Conservation (phyloP, 2,113 vertebrate species). For the Onychostoma macrolepis region DNA sequence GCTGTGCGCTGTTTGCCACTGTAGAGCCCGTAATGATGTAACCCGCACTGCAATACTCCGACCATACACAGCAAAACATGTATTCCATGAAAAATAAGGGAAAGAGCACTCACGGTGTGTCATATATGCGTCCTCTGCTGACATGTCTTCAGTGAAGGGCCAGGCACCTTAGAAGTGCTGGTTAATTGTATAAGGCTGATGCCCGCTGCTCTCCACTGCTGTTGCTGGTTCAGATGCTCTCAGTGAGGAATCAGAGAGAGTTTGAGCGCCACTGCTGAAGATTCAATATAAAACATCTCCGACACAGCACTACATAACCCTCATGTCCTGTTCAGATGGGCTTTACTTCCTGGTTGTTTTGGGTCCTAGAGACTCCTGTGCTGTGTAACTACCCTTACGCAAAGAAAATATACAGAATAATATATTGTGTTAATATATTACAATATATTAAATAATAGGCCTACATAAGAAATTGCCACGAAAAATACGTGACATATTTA, state of each 20-base stretch:
- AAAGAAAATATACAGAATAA: neutral
- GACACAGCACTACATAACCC: neutral
- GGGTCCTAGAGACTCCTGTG: neutral
- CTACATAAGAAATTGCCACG: no score
- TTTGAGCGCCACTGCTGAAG: slow-evolving; percentile 37
- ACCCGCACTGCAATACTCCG: slow-evolving; percentile 4
- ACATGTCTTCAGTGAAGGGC: slow-evolving; percentile 64
- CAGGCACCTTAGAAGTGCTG: slow-evolving; percentile 53
- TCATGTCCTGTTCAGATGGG: slow-evolving; percentile 2
- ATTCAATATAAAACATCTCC: neutral
- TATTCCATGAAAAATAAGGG: neutral
- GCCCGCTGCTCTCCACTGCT: slow-evolving; percentile 47
- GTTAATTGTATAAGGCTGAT: slow-evolving; percentile 19
- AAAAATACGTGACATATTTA: no score
- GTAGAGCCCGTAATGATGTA: slow-evolving; percentile 42
- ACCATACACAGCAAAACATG: slow-evolving; percentile 16
- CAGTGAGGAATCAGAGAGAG: slow-evolving; percentile 60
- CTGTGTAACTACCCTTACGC: neutral
- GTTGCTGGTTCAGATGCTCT: slow-evolving; percentile 58
- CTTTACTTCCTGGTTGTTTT: slow-evolving; percentile 21
- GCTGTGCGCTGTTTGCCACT: slow-evolving; percentile 60
- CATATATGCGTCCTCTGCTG: slow-evolving; percentile 65
- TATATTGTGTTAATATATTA: no score
- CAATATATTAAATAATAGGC: no score
- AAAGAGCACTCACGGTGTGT: slow-evolving; percentile 70